phyloP scores from a whole-genome alignment of 2,888 invertebrate genomes.

The Zhuqinia jingwanae region DNA sequence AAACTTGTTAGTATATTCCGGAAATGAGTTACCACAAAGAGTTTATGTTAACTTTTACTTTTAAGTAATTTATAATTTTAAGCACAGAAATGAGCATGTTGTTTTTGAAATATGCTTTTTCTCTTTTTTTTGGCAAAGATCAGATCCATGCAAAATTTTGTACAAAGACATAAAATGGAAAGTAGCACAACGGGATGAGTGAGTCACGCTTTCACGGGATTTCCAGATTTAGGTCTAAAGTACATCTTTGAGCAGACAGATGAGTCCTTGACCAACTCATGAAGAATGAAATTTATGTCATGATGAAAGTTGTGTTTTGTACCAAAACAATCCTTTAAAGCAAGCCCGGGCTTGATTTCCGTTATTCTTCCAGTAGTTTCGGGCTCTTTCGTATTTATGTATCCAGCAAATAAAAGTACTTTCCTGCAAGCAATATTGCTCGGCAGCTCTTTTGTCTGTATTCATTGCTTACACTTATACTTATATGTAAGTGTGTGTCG shows the following conservation, averaged over 20 bases:
- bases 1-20: too few relatives aligned
- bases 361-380: slow-evolving; percentile 45
- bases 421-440: too few relatives aligned
- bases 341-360: slow-evolving; percentile 63
- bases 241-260: slow-evolving; percentile 28
- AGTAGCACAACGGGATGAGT: neutral
- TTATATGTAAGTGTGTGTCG: neutral
- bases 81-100: too few relatives aligned
- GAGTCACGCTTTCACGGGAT: slow-evolving; percentile 26
- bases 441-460: too few relatives aligned
- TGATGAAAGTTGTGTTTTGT: slow-evolving; percentile 37
- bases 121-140: too few relatives aligned
- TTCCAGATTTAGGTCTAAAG: neutral
- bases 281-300: slow-evolving; percentile 59
- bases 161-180: neutral
- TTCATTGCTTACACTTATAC: neutral
- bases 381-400: slow-evolving; percentile 33
- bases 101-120: too few relatives aligned
- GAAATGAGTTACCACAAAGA: too few relatives aligned
- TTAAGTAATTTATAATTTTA: too few relatives aligned
- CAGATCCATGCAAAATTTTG: too few relatives aligned
- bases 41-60: too few relatives aligned
- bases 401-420: neutral
- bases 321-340: slow-evolving; percentile 65
- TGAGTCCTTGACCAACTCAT: slow-evolving; percentile 69